These are phyloP conservation scores for Drosophila pseudoobscura DNA, from an alignment of 1,140 invertebrate genomes.

Conservation along the genomic window DNA sequence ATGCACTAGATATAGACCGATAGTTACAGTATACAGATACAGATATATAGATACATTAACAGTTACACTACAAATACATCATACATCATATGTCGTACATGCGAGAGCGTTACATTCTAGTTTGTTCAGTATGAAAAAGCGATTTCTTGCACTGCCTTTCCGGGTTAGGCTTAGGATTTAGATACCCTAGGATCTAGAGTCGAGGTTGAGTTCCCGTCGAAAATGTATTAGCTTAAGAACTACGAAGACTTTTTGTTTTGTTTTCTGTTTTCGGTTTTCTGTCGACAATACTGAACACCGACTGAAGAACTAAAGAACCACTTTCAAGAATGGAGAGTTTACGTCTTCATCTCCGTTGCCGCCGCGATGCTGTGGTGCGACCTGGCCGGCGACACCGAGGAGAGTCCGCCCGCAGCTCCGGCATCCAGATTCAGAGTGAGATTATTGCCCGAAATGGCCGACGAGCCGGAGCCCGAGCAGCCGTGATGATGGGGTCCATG, in stretches of 20 bases:
- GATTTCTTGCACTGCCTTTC: conserved; percentile 14
- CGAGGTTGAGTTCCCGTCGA: conserved; percentile 47
- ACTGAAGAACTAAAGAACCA: conserved; percentile 38
- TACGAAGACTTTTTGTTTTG: conserved; percentile 63
- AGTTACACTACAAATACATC: conserved; percentile 41
- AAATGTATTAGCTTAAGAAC: conserved; percentile 43
- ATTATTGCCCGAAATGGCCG: conserved; percentile 60
- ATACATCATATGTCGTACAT: conserved; percentile 13
- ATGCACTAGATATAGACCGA: conserved; percentile 42
- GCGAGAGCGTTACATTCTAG: conserved; percentile 60
- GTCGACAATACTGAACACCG: conserved; percentile 66
- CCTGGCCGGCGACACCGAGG: conserved; percentile 70
- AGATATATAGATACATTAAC: conserved; percentile 38
- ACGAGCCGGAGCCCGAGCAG: conserved; percentile 32
- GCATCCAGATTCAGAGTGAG: conserved; percentile 66
- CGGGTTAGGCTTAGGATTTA: conserved; percentile 21
- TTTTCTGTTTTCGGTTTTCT: conserved; percentile 38
- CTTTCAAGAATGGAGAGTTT: conserved; percentile 34
- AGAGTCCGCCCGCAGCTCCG: conserved; percentile 26
- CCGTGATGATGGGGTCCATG: conserved; percentile 63
- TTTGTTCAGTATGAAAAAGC: conserved; percentile 75
- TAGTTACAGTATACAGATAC: conserved; percentile 37
- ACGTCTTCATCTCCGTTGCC: conserved; percentile 68
- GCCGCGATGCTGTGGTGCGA: conserved; percentile 72
- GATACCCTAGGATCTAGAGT: conserved; percentile 21